These are phyloP conservation scores for Neodiprion pinetum DNA, from an alignment of 1,140 invertebrate species.

Conservation along the genomic window DNA sequence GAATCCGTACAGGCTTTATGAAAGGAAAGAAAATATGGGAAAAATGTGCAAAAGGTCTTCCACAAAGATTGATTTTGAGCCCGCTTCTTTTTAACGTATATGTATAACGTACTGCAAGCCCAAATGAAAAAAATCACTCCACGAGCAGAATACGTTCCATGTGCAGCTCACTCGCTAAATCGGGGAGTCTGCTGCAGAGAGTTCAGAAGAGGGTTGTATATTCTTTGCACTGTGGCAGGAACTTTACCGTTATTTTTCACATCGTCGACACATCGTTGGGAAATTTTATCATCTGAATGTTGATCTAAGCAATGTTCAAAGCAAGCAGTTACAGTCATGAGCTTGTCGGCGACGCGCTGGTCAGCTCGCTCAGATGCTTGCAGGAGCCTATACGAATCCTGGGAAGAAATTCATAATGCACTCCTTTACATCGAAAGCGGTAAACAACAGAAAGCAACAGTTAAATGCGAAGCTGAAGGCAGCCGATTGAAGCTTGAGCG, in stretches of 20 bases:
- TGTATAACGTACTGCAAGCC: slow-evolving; percentile 38
- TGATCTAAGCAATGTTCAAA: slow-evolving; percentile 16
- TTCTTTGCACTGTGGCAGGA: slow-evolving; percentile 29
- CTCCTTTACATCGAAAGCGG: slow-evolving; percentile 23
- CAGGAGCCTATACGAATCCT: slow-evolving; percentile 18
- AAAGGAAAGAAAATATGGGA: neutral
- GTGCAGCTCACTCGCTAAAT: slow-evolving; percentile 42
- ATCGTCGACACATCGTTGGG: slow-evolving; percentile 17
- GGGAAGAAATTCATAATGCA: slow-evolving; percentile 18
- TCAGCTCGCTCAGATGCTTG: slow-evolving; percentile 32
- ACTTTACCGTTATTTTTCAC: slow-evolving; percentile 30
- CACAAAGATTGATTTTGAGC: neutral
- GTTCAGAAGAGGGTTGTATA: slow-evolving; percentile 29
- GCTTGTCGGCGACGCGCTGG: slow-evolving; percentile 28
- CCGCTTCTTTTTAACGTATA: slow-evolving; percentile 2
- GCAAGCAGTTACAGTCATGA: slow-evolving; percentile 25
- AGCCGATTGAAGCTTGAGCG: slow-evolving; percentile 16
- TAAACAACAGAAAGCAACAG: slow-evolving; percentile 22
- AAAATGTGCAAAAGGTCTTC: neutral
- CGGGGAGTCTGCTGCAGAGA: slow-evolving; percentile 44
- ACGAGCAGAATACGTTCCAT: slow-evolving; percentile 34
- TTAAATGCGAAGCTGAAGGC: slow-evolving; percentile 24
- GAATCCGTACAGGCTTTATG: neutral
- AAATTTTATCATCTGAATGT: slow-evolving; percentile 23
- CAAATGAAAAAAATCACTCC: slow-evolving; percentile 32